These are phyloP conservation scores for Melitaea cinxia DNA, from an alignment of 1,140 invertebrate genomes.

Conservation along the genomic window DNA sequence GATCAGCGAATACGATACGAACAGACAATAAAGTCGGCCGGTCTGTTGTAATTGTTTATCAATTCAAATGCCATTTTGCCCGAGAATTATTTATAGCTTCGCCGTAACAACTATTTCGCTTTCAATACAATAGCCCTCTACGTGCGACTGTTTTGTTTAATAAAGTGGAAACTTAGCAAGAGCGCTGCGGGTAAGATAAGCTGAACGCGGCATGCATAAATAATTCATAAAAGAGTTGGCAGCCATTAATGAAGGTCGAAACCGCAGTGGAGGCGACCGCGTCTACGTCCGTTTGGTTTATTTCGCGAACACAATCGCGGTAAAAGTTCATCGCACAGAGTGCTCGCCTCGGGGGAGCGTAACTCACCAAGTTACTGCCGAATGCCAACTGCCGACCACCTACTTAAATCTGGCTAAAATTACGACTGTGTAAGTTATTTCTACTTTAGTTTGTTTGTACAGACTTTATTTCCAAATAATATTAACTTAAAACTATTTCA, in stretches of 20 bases:
- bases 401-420: constrained; percentile 1
- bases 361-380: not conserved
- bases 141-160: constrained; percentile 67
- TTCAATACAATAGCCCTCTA: constrained; percentile 69
- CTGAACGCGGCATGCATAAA: constrained; percentile 65
- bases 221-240: constrained; percentile 75
- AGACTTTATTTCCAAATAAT: not conserved
- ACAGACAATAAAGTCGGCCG: constrained; percentile 73
- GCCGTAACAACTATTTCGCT: constrained; percentile 65
- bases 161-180: constrained; percentile 70
- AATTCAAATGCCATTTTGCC: constrained; percentile 66
- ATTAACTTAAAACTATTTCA: not conserved
- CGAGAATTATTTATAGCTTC: constrained; percentile 73
- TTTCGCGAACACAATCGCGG: constrained; percentile 59
- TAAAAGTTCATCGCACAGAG: constrained; percentile 55
- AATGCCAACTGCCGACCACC: constrained; percentile 4
- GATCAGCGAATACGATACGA: constrained; percentile 69
- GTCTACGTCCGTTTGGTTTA: constrained; percentile 48
- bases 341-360: constrained; percentile 30
- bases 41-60: constrained; percentile 76
- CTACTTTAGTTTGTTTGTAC: not conserved
- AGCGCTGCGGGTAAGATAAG: constrained; percentile 62
- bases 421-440: not conserved
- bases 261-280: constrained; percentile 51
- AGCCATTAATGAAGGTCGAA: constrained; percentile 68